Base-by-base conservation (phyloP, 2,888 invertebrate genomes). In the Hesperia comma region DNA sequence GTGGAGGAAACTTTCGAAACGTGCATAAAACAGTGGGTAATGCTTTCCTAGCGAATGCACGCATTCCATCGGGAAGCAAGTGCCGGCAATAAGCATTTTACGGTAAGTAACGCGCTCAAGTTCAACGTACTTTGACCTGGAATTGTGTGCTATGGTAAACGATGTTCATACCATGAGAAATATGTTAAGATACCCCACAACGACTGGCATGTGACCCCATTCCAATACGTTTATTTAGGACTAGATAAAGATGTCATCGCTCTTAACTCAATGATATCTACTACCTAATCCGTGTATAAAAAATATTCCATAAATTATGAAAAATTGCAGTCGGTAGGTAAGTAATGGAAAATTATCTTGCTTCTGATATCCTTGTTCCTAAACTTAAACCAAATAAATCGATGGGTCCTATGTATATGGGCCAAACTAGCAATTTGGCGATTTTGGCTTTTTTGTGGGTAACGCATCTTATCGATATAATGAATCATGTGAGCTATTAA, bases 51-150 rank as follows among this genome's bases (percentile, higher is more conserved):
- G 88, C 88, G 86, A 88, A 87, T 91, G 92, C 88, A 88, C 88
- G 88, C 91, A 90, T 92, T 91, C 91, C 91, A 83, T 83, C 84
- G 88, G 90, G 86, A 88, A 84, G 87, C 90, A 89, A 91, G 90
- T 90, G 91, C 87, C 87, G 85, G 89, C 88, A 88, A 83, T 90
- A 90, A 92, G 87, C 81, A 92, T 92, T 92, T 86, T 92, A 89
- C 92, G 92, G 92, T 92, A 85, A 92, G 92, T 92, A 86, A 86
- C 84, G 83, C 85, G 86, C 84, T 87, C 86, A 90, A 88, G 91
- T 90, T 92, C 91, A 89, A 86, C 87, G 92, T 87, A 90, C 92
- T 88, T 87, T 92, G 90, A 91, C 91, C 90, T 87, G 90, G 87
- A 88, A 89, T 80, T 79, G 81, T 70, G 60, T 70, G 70, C 69